Evolutionary conservation across 2,113 vertebrate species (phyloP), one percentile per base, ranked within the genome.

Genomic region (Harpagus bidentatus): DNA sequence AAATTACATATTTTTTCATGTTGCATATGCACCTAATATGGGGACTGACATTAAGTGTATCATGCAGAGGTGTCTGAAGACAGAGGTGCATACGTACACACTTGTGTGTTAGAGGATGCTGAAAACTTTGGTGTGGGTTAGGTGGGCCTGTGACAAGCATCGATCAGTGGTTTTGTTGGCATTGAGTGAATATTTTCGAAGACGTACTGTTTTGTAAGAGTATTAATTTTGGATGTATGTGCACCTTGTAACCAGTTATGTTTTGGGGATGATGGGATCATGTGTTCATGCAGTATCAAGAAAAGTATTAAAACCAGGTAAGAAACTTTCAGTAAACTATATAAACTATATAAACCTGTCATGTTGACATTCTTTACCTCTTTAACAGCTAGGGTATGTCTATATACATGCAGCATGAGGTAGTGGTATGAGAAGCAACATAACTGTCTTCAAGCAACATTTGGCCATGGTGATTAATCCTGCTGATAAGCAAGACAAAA

Each of bases 381-480:
- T 88, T 9, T 65, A 52, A 36, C 40, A 71, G n/a, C n/a, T 36
- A 32, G 26, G 9, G 13, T 55, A 58, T 19, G 17, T 50, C 58
- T 77, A 20, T 40, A 29, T 26, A 77, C 1, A 6, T 36, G 43
- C 36, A 66, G 26, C 7, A 47, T 40, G n/a, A 88, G 18, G 65
- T 10, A 63, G 40, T 4, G 16, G 52, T 36, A 71, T 29, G 78
- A 61, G 48, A 87, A 82, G 38, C n/a, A 84, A 59, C 17, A 2
- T 29, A 92, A 89, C 73, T 72, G 69, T 66, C 62, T 55, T 74
- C 42, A 71, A 38, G 70, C n/a, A 93, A 85, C 87, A 84, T 82
- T 67, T 82, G 91, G 40, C 70, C 82, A 69, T 8, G 28, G 36
- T 82, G 78, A 97, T 95, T 93, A 96, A 90, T 93, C 78, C 65